These are phyloP conservation scores for Tiphia femorata DNA, from an alignment of 2,888 invertebrate species.

Conservation along the genomic window DNA sequence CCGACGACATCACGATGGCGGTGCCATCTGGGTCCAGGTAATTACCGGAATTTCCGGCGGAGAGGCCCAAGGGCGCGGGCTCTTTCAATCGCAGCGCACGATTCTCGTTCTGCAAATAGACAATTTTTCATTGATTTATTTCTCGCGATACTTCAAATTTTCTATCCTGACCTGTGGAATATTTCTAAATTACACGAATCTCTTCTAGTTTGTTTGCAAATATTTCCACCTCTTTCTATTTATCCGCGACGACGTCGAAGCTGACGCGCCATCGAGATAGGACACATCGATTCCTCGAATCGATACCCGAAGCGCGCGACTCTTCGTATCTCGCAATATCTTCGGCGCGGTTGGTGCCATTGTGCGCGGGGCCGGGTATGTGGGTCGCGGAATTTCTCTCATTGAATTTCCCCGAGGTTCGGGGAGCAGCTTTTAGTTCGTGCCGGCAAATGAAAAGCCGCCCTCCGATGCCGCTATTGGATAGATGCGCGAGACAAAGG, in stretches of 20 bases:
- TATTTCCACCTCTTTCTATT: neutral
- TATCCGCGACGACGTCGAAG: neutral
- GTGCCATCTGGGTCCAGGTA: constrained; percentile 63
- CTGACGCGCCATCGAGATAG: constrained; percentile 42
- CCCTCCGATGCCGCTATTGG: too few species aligned
- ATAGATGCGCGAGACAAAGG: neutral
- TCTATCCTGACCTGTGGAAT: too few species aligned
- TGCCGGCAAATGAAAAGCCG: too few species aligned
- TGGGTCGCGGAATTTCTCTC: constrained; percentile 44
- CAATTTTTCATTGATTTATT: too few species aligned
- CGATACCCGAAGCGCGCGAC: constrained; percentile 30
- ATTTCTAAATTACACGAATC: too few species aligned
- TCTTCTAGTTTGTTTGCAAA: too few species aligned
- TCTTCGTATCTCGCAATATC: constrained; percentile 29
- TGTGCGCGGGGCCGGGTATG: constrained; percentile 28
- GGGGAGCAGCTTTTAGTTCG: too few species aligned
- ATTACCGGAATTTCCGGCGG: constrained; percentile 67
- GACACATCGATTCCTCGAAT: constrained; percentile 41
- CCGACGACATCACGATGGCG: constrained; percentile 63
- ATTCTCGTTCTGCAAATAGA: constrained; percentile 86
- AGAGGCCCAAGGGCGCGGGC: constrained; percentile 64
- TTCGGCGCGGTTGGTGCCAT: constrained; percentile 29
- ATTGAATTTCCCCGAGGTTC: too few species aligned
- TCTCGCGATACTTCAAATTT: too few species aligned
- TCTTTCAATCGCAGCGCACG: constrained; percentile 83